phyloP scores from a whole-genome alignment of 2,113 vertebrate species.

The Mustela nigripes region DNA sequence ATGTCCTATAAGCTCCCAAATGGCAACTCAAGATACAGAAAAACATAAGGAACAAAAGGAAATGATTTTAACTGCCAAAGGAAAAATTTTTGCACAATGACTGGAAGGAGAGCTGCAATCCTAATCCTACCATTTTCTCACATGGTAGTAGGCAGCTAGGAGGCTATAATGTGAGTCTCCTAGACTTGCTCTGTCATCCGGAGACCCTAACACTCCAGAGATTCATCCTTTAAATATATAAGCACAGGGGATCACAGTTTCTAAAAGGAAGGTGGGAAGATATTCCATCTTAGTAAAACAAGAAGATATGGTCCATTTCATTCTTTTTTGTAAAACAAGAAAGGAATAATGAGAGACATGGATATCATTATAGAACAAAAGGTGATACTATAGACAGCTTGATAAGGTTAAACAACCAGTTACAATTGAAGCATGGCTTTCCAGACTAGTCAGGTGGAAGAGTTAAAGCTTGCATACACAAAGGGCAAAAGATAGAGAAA shows the following conservation, averaged over 20 bases:
- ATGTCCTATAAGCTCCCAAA: conserved; percentile 49
- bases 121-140: neutral
- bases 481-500: neutral
- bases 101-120: neutral
- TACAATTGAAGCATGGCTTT: neutral
- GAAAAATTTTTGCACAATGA: conserved; percentile 39
- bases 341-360: neutral
- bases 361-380: neutral
- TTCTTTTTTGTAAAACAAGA: conserved; percentile 41
- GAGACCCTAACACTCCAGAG: neutral
- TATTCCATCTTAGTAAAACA: conserved; percentile 22
- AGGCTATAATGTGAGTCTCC: neutral
- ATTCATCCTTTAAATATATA: neutral
- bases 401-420: neutral
- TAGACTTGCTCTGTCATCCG: neutral
- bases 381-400: neutral
- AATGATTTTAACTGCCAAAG: conserved; percentile 61
- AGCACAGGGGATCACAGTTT: neutral
- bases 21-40: conserved; percentile 36
- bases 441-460: neutral
- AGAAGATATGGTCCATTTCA: neutral
- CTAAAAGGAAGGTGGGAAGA: conserved; percentile 52
- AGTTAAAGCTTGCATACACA: neutral
- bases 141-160: neutral
- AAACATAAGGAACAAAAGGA: conserved; percentile 60